Percentiles rank a stretch among this genome's conserved stretches.
Evolutionary conservation across 2,113 vertebrate species (phyloP).

Genomic region (Syrmaticus mikado): DNA sequence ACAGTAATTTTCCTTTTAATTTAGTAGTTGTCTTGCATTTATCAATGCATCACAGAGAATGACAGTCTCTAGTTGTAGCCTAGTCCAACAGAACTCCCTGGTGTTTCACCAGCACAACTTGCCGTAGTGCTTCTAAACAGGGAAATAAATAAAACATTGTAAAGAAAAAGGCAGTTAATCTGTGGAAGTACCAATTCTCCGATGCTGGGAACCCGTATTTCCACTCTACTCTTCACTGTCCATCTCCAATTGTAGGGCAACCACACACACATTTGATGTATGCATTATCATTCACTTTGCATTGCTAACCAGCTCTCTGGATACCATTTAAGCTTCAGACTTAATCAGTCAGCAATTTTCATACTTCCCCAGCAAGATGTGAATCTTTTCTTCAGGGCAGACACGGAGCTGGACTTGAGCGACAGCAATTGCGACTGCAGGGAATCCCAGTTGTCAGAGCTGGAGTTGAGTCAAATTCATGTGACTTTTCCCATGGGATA

Average conservation of each 20-base stretch:
- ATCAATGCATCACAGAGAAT: neutral
- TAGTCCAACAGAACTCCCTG: neutral
- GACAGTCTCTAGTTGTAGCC: neutral
- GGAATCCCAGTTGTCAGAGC: constrained; percentile 79
- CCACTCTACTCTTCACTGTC: neutral
- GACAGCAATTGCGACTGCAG: constrained; percentile 79
- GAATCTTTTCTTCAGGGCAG: constrained; percentile 77
- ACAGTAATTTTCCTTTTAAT: neutral
- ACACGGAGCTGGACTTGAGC: constrained; percentile 61
- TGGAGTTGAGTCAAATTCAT: constrained; percentile 73
- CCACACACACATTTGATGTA: constrained; percentile 71
- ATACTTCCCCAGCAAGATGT: constrained; percentile 77
- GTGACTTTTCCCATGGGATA: constrained; percentile 78
- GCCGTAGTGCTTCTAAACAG: neutral
- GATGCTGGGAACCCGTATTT: neutral
- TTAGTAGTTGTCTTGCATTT: neutral
- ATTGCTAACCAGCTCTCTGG: constrained; percentile 86
- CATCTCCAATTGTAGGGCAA: constrained; percentile 34
- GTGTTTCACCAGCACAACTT: neutral
- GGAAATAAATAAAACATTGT: neutral
- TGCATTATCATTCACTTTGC: constrained; percentile 79
- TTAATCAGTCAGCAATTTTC: constrained; percentile 89
- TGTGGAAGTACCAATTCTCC: accelerated
- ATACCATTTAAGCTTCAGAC: constrained; percentile 86
- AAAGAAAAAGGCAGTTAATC: neutral